Percentiles rank a stretch among this genome's conserved stretches.
phyloP scores from a whole-genome alignment of 2,113 vertebrate genomes.

The Mesocricetus auratus region DNA sequence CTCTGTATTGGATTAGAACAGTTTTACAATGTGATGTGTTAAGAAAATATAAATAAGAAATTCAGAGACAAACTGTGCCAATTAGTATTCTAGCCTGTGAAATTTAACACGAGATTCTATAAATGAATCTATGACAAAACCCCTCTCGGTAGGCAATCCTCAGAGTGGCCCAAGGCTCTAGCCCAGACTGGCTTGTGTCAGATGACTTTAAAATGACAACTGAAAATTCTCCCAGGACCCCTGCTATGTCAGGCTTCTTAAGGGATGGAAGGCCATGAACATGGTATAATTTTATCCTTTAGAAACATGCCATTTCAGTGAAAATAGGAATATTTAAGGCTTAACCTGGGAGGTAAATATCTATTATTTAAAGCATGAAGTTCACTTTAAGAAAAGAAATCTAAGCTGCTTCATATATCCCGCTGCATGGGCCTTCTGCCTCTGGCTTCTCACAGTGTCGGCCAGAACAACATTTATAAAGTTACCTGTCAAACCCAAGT shows the following conservation, averaged over 20 bases:
- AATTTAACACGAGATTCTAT: background rate
- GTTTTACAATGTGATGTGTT: background rate
- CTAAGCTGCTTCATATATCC: slow-evolving; percentile 61
- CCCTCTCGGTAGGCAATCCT: background rate
- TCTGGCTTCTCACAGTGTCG: slow-evolving; percentile 61
- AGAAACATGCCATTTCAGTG: slow-evolving; percentile 32
- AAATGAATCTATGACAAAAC: background rate
- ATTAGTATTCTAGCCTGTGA: background rate
- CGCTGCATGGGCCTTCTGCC: slow-evolving; percentile 52
- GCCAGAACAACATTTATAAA: slow-evolving; percentile 77
- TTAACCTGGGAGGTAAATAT: slow-evolving; percentile 72
- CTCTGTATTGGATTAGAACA: background rate
- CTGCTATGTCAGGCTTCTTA: background rate
- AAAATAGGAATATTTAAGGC: slow-evolving; percentile 41
- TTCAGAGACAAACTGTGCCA: background rate
- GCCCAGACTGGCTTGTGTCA: background rate
- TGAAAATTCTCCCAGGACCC: background rate
- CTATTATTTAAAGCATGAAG: slow-evolving; percentile 76
- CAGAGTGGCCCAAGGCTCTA: background rate
- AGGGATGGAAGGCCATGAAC: rapidly evolving
- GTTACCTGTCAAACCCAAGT: slow-evolving; percentile 74
- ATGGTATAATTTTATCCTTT: background rate
- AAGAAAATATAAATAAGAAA: background rate
- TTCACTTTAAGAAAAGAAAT: slow-evolving; percentile 72
- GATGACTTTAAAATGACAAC: background rate